Conservation (phyloP, 2,113 vertebrate genomes). For the Amia ocellicauda region DNA sequence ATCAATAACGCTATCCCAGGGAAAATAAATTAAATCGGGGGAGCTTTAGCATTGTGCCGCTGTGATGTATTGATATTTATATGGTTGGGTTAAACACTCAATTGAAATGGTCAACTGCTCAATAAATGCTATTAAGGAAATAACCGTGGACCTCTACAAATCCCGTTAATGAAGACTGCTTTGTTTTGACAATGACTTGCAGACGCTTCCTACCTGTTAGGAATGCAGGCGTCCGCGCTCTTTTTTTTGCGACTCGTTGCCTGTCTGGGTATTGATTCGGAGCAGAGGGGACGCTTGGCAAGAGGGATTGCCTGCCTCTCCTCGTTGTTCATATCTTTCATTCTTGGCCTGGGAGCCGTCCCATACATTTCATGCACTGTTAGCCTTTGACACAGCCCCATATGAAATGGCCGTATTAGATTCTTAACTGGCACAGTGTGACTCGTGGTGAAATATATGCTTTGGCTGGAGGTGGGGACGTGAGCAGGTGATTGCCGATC, state of each 20-base stretch:
- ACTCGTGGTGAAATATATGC: no score
- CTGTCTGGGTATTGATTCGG: conserved; percentile 3
- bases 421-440: no score
- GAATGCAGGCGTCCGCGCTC: no score
- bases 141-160: conserved; percentile 40
- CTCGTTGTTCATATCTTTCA: no score
- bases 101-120: conserved; percentile 61
- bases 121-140: conserved; percentile 60
- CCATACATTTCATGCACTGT: no score
- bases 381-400: no score
- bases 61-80: conserved; percentile 62
- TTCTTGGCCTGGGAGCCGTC: no score
- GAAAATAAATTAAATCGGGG: conserved; percentile 53
- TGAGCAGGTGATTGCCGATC: no score
- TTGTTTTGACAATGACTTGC: conserved; percentile 32
- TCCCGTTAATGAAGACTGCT: conserved; percentile 7
- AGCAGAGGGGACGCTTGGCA: conserved; percentile 2
- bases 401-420: no score
- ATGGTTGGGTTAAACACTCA: conserved; percentile 59
- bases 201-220: background rate
- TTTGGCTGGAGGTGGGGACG: no score
- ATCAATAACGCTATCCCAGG: conserved; percentile 62
- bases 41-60: conserved; percentile 39
- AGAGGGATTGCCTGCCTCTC: no score
- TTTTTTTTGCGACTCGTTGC: background rate